phyloP scores from a whole-genome alignment of 2,113 vertebrate species.

The Ahaetulla prasina region DNA sequence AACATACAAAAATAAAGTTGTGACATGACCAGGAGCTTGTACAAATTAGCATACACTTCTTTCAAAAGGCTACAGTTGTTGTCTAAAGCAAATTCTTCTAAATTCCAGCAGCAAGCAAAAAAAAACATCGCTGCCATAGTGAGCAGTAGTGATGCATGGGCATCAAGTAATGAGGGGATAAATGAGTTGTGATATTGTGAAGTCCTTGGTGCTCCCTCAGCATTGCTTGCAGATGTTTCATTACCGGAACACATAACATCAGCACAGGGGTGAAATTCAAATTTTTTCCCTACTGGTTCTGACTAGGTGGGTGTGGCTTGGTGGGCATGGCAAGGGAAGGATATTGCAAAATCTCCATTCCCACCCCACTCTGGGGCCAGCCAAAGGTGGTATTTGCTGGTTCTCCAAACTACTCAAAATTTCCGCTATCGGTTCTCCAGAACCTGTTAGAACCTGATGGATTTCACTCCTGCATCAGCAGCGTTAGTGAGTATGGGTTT shows the following conservation, averaged over 20 bases:
- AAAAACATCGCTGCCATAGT: slow-evolving; percentile 36
- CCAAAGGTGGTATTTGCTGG: too few species aligned
- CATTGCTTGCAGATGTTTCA: background rate
- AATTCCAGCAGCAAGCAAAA: slow-evolving; percentile 34
- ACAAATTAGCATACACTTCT: slow-evolving; percentile 6
- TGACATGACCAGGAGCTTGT: background rate
- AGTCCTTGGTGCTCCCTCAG: background rate
- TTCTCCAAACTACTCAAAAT: too few species aligned
- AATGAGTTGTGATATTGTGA: background rate
- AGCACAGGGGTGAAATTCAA: too few species aligned
- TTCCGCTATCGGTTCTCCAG: too few species aligned
- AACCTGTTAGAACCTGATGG: too few species aligned
- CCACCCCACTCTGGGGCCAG: too few species aligned
- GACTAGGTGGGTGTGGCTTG: too few species aligned
- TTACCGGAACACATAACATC: background rate
- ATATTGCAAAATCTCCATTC: too few species aligned
- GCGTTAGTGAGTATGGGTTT: background rate
- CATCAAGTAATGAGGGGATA: background rate
- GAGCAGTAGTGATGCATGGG: slow-evolving; percentile 32
- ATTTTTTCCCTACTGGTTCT: too few species aligned
- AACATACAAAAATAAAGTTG: background rate
- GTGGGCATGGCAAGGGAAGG: too few species aligned
- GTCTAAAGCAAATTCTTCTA: slow-evolving; percentile 17
- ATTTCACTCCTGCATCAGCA: too few species aligned
- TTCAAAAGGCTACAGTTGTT: slow-evolving; percentile 29